These are phyloP conservation scores for Crepidodera aurea DNA, from an alignment of 2,888 invertebrate species.

Conservation along the genomic window DNA sequence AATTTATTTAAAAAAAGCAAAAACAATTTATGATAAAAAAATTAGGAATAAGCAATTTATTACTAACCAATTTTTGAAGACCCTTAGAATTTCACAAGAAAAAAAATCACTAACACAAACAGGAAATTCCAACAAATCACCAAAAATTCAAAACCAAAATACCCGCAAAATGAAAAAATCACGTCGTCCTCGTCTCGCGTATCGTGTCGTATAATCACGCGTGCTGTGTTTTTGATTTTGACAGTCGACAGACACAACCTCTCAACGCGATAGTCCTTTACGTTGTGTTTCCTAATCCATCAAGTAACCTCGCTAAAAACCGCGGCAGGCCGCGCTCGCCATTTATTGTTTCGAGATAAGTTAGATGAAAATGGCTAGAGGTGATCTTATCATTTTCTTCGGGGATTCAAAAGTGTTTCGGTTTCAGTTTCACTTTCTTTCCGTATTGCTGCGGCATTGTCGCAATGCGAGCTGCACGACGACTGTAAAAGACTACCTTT, in stretches of 20 bases:
- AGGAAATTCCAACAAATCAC: conserved; percentile 3
- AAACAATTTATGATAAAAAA: too few species aligned
- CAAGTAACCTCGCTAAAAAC: conserved; percentile 21
- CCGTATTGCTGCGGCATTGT: conserved; percentile 9
- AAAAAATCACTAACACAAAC: not conserved
- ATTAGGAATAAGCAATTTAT: too few species aligned
- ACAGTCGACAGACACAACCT: conserved; percentile 18
- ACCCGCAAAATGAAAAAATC: not conserved
- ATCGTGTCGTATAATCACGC: not conserved
- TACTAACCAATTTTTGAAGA: not conserved
- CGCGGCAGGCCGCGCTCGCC: conserved; percentile 25
- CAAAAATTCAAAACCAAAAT: not conserved
- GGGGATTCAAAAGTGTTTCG: not conserved
- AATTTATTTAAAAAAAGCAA: too few species aligned
- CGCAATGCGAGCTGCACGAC: conserved; percentile 16
- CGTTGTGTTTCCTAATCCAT: conserved; percentile 26
- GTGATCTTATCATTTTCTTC: conserved; percentile 13
- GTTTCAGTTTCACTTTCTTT: conserved; percentile 32
- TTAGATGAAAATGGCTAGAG: conserved; percentile 19
- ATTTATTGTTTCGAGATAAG: conserved; percentile 23
- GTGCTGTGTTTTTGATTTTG: conserved; percentile 1
- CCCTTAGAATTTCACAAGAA: not conserved
- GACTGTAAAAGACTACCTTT: conserved; percentile 1
- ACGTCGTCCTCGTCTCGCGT: not conserved
- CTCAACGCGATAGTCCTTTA: conserved; percentile 21